Evolutionary conservation across 2,888 invertebrate species (phyloP).

Genomic region (Nephrotoma appendiculata): DNA sequence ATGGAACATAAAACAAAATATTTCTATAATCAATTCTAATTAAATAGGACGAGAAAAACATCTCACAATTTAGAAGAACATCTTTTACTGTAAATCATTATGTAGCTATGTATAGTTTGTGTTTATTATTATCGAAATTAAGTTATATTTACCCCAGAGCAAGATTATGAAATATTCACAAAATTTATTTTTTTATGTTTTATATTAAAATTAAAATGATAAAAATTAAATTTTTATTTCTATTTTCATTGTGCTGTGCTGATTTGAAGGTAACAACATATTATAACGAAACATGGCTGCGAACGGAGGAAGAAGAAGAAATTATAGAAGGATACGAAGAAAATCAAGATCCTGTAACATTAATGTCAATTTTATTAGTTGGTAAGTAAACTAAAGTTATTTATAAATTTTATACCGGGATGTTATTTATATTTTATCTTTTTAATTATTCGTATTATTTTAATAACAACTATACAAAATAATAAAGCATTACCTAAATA

Average conservation of each 20-base stretch:
- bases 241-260: not conserved
- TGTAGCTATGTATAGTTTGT: not conserved
- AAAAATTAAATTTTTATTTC: not conserved
- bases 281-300: constrained; percentile 31
- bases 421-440: not conserved
- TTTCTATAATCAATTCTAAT: too few relatives aligned
- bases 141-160: not conserved
- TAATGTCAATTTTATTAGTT: constrained; percentile 66
- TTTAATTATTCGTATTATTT: not conserved
- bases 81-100: too few relatives aligned
- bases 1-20: too few relatives aligned
- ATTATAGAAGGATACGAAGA: constrained; percentile 46
- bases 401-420: not conserved
- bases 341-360: constrained; percentile 57
- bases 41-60: too few relatives aligned
- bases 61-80: too few relatives aligned
- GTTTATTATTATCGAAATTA: not conserved
- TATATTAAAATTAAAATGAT: not conserved
- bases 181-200: not conserved
- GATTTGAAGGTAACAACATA: constrained; percentile 26
- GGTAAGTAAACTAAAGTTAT: constrained; percentile 38
- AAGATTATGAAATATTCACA: too few relatives aligned
- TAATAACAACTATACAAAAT: not conserved
- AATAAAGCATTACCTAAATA: not conserved
- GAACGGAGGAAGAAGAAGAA: constrained; percentile 28